phyloP scores from a whole-genome alignment of 2,888 invertebrate species.

The Thera obeliscata region DNA sequence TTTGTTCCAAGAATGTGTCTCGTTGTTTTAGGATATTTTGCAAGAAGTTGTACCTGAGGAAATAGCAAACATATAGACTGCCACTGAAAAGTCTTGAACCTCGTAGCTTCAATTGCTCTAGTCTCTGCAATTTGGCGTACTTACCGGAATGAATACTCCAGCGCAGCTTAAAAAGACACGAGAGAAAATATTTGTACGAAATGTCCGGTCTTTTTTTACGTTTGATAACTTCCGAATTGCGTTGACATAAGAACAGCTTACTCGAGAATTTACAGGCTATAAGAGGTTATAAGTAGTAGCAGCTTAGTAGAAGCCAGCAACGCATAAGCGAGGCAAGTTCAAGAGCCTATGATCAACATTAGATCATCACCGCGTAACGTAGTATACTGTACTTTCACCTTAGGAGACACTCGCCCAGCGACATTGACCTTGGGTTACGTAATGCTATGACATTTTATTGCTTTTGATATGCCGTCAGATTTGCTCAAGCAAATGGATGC shows the following conservation, averaged over 20 bases:
- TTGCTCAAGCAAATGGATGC: no score
- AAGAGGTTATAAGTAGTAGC: not conserved
- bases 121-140: no score
- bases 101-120: no score
- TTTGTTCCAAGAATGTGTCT: conserved; percentile 11
- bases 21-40: conserved; percentile 2
- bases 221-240: no score
- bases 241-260: no score
- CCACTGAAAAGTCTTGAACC: no score
- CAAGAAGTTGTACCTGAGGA: not conserved
- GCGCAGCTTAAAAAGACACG: no score
- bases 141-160: no score
- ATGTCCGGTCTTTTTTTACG: no score
- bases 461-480: conserved; percentile 1
- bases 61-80: not conserved
- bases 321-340: conserved; percentile 26
- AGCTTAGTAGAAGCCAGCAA: conserved; percentile 16
- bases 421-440: conserved; percentile 71
- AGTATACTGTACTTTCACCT: conserved; percentile 67
- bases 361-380: conserved; percentile 50
- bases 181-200: no score
- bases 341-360: conserved; percentile 43
- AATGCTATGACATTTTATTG: conserved; percentile 48
- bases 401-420: conserved; percentile 63
- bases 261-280: no score